These are phyloP conservation scores for Campoplex capitator DNA, from an alignment of 2,888 invertebrate species.

Conservation along the genomic window DNA sequence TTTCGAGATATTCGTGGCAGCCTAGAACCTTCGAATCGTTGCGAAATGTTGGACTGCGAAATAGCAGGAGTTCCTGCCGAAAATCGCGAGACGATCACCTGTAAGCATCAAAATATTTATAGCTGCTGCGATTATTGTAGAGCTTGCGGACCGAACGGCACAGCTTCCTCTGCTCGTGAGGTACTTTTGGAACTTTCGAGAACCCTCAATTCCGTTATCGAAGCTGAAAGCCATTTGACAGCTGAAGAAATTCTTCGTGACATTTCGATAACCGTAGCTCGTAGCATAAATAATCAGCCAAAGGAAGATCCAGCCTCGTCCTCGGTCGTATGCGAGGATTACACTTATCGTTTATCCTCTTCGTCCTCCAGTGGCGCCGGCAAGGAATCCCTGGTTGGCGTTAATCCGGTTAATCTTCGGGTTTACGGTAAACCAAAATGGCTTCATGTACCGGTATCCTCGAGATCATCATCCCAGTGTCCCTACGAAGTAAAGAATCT, in stretches of 20 bases:
- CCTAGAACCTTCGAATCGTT: conserved; percentile 45
- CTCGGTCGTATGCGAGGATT: conserved; percentile 66
- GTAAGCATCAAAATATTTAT: conserved; percentile 57
- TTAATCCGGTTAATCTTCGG: conserved; percentile 78
- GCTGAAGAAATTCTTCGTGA: conserved; percentile 79
- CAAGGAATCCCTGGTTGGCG: conserved; percentile 68
- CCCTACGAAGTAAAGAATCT: conserved; percentile 70
- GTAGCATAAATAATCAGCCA: conserved; percentile 67
- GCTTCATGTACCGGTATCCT: conserved; percentile 63
- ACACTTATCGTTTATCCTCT: conserved; percentile 69
- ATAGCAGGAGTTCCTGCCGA: conserved; percentile 30
- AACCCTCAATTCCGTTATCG: conserved; percentile 80
- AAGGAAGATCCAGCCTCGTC: conserved; percentile 53
- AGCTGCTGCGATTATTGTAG: conserved; percentile 75
- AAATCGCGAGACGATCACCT: not conserved
- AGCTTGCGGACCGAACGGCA: conserved; percentile 67
- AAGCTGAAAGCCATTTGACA: conserved; percentile 75
- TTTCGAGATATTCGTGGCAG: conserved; percentile 52
- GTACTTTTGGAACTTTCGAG: conserved; percentile 78
- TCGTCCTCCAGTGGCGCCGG: conserved; percentile 70
- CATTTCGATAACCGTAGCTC: conserved; percentile 77
- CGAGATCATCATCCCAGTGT: conserved; percentile 70
- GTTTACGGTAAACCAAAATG: conserved; percentile 73
- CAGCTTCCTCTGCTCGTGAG: conserved; percentile 73
- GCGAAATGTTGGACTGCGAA: conserved; percentile 65